Conservation (phyloP, 2,113 vertebrate genomes). For the Saguinus midas region DNA sequence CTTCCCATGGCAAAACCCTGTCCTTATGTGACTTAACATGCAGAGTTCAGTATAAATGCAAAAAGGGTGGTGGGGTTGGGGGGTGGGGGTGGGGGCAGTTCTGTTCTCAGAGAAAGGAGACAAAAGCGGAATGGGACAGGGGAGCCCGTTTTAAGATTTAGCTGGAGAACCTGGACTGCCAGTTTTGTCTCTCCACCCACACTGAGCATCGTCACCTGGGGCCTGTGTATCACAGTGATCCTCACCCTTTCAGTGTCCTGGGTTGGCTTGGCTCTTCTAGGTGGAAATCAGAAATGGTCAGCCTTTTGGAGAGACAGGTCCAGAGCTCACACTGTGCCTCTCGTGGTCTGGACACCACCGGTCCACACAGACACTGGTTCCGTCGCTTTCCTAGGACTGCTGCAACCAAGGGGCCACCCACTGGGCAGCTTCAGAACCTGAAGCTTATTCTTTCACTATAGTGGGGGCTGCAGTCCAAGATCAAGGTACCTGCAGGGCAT, state of each 20-base stretch:
- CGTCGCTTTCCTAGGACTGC: background rate
- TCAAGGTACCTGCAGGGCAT: accelerated
- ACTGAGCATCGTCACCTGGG: background rate
- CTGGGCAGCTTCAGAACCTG: background rate
- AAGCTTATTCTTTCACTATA: background rate
- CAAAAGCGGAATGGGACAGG: background rate
- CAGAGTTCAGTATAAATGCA: background rate
- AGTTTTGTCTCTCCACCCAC: background rate
- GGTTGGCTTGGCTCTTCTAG: background rate
- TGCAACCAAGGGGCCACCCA: background rate
- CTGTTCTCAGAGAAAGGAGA: background rate
- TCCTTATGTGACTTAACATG: constrained; percentile 13
- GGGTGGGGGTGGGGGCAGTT: background rate
- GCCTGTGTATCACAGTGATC: accelerated
- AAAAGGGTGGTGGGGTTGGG: background rate
- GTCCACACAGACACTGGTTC: no score
- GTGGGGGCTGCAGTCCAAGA: background rate
- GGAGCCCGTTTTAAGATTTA: background rate
- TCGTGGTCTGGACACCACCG: accelerated
- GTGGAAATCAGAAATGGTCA: background rate
- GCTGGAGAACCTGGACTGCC: background rate
- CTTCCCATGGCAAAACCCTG: constrained; percentile 18
- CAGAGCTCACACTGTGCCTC: background rate
- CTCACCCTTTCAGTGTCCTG: background rate
- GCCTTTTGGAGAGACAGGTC: background rate